These are phyloP conservation scores for Bemisia tabaci DNA, from an alignment of 1,140 invertebrate genomes.

Conservation along the genomic window DNA sequence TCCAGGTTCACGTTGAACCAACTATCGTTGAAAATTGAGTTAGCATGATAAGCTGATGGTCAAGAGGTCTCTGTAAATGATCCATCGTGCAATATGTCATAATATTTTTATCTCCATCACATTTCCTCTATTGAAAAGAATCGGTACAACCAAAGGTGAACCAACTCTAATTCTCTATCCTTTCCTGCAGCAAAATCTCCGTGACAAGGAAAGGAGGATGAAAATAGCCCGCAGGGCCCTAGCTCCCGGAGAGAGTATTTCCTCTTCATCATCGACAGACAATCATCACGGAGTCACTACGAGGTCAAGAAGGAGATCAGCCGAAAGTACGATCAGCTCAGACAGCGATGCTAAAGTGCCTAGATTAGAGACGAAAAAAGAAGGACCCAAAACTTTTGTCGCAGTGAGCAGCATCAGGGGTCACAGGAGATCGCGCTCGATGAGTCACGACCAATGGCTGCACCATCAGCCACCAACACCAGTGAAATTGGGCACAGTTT, in stretches of 20 bases:
- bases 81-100: too few species aligned
- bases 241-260: conserved; percentile 12
- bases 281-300: neutral
- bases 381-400: neutral
- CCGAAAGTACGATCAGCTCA: neutral
- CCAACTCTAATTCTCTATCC: too few species aligned
- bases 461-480: conserved; percentile 70
- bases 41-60: too few species aligned
- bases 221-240: conserved; percentile 32
- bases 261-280: neutral
- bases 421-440: neutral
- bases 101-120: too few species aligned
- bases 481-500: conserved; percentile 63
- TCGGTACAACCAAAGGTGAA: too few species aligned
- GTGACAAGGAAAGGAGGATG: conserved; percentile 39
- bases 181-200: conserved; percentile 33
- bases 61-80: too few species aligned
- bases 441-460: conserved; percentile 56
- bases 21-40: too few species aligned
- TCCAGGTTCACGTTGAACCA: too few species aligned
- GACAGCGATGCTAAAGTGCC: neutral
- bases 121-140: too few species aligned
- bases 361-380: neutral
- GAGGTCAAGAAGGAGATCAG: neutral
- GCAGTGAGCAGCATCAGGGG: neutral